Base-by-base conservation (phyloP, 1,140 invertebrate species). In the Leptopilina boulardi region DNA sequence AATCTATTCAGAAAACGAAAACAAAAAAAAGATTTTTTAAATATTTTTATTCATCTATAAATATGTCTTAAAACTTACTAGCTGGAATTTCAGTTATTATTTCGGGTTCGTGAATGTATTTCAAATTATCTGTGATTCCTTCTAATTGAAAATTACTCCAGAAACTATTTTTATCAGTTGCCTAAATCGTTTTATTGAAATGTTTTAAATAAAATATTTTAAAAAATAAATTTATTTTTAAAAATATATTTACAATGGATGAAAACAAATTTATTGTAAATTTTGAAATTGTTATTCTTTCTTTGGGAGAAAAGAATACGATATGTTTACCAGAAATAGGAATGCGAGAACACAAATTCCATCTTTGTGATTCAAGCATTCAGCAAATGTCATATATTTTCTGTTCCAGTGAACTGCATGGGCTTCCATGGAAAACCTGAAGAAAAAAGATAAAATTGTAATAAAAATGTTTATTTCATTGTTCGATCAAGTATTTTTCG, bases 321-420 rank as follows among this genome's bases (percentile, higher is more conserved):
- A 3, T 44, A 34, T 38, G 30, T 34, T 80, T 84, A 93, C 94
- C 86, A 95, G 91, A 41, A 97, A 92, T 15, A 97, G 92, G 81
- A 96, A 95, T 0, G 93, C 95, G 2, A 96, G 90, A 0, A 97
- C 94, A 6, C 95, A 94, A 44, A 97, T 82, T 5, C 96, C 96
- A 85, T 97, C 96, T 3, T 92, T 92, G 77, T 96, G 92, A 13
- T 93, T 93, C 0, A 93, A 91, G 5, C 96, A 96, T 56, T 94
- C 94, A 30, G 93, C 91, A 76, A 95, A 91, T 3, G 91, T 92
- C 6, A 90, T 89, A 83, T 97, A 97, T 86, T 94, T 95, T 79
- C 92, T 92, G 77, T 96, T 96, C 86, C 93, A 96, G 87, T 96
- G 96, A 0, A 97, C 95, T 19, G 95, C 92, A 83, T 97, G 96